Conservation (phyloP, 2,113 vertebrate genomes). For the Silurus meridionalis region DNA sequence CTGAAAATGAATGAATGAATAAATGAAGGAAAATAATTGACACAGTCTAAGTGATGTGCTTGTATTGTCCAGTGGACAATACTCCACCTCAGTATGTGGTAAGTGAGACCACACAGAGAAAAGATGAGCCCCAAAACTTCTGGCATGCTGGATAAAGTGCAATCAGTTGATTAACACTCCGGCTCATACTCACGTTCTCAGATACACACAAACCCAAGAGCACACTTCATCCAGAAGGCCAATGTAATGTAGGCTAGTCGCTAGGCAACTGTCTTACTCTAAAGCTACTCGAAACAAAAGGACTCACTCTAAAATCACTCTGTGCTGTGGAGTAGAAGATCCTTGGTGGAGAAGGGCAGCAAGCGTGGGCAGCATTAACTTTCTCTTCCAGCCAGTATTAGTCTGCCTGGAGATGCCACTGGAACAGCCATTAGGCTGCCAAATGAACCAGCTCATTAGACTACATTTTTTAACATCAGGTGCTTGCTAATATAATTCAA, state of each 20-base stretch:
- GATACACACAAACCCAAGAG: slow-evolving; percentile 46
- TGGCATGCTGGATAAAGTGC: slow-evolving; percentile 67
- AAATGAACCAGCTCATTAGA: slow-evolving; percentile 39
- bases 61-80: neutral
- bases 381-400: slow-evolving; percentile 11
- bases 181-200: slow-evolving; percentile 32
- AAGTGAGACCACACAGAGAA: slow-evolving; percentile 65
- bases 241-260: slow-evolving; percentile 71
- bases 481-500: slow-evolving; percentile 57
- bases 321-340: slow-evolving; percentile 54
- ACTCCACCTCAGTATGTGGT: slow-evolving; percentile 28
- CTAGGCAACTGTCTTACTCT: slow-evolving; percentile 74
- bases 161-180: slow-evolving; percentile 68
- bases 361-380: slow-evolving; percentile 10
- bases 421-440: slow-evolving; percentile 40
- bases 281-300: slow-evolving; percentile 71
- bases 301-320: slow-evolving; percentile 65
- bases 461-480: slow-evolving; percentile 54
- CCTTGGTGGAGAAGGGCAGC: slow-evolving; percentile 53
- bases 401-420: slow-evolving; percentile 23
- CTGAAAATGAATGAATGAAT: neutral
- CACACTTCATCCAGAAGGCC: slow-evolving; percentile 57
- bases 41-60: slow-evolving; percentile 1
- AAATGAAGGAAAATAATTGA: neutral
- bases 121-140: slow-evolving; percentile 63